phyloP scores from a whole-genome alignment of 2,888 invertebrate species.

The Phyllotreta striolata region DNA sequence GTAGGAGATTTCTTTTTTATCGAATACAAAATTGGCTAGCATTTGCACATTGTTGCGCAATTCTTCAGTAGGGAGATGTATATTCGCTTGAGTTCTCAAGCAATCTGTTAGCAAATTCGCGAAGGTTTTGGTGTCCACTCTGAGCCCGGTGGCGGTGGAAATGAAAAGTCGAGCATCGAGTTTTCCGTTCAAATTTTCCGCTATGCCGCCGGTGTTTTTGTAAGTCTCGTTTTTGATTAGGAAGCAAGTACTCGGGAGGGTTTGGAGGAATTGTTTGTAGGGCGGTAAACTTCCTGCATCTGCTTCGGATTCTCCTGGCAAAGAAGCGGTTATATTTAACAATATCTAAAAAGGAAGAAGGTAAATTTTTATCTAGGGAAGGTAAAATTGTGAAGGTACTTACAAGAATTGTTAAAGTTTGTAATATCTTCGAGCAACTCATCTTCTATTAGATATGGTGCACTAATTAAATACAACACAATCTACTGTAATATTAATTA shows the following conservation, averaged over 20 bases:
- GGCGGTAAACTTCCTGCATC: no score
- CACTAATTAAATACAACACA: no score
- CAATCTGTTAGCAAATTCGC: not conserved
- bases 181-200: constrained; percentile 3
- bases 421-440: no score
- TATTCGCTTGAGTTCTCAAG: not conserved
- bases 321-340: no score
- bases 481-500: no score
- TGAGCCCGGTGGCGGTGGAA: not conserved
- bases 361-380: no score
- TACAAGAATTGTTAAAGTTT: no score
- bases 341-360: no score
- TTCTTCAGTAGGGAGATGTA: not conserved
- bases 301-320: no score
- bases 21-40: not conserved
- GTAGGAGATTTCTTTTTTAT: constrained; percentile 5
- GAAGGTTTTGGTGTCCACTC: constrained; percentile 2
- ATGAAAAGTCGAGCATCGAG: constrained; percentile 1
- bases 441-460: no score
- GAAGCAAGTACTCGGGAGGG: not conserved
- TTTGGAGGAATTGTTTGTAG: no score
- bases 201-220: not conserved
- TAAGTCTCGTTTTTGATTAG: not conserved
- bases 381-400: no score
- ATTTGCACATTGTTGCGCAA: not conserved